Base-by-base conservation (phyloP, 2,797 vertebrate species). In the Megaceryle alcyon region DNA sequence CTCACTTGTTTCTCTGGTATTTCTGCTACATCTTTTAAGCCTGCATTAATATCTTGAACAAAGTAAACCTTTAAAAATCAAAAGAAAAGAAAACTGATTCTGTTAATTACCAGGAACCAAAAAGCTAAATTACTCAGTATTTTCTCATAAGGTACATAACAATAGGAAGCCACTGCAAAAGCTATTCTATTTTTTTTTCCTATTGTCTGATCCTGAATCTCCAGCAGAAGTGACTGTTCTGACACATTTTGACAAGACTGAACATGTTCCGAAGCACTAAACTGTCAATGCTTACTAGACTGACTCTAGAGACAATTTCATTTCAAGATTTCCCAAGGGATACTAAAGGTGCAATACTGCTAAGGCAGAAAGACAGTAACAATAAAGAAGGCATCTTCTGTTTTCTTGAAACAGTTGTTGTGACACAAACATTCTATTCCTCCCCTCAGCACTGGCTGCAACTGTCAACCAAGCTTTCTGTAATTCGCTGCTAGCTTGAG, bases 11-110 rank as follows among this genome's bases (percentile, higher is more conserved):
- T 95, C 63, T 92, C 88, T 11, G 57, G 23, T 49, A 96, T 69
- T 49, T 98, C 98, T 86, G 93, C 83, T 66, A 96, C 97, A 64
- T 97, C 97, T 90, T 96, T 97, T 68, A 97, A 96, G 86, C 99
- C 99, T 63, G 99, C 98, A 68, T 99, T 99, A 80, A 99, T 98
- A 97, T 99, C 98, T 94, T 98, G 96, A 87, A 99, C 98, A 96
- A 98, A 99, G 96, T 99, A 99, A 68, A 98, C 98, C 99, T 99
- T 97, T 49, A 97, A 56, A 92, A 97, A 92, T 80, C 29, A n/a
- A 77, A 96, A 94, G 44, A 93, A 81, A 79, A 48, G 0, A 79
- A 60, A 49, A 23, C 17, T 26, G 8, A 78, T 71, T 64, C 8
- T 66, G 22, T 44, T 61, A 60, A 57, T 68, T 37, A 72, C 16